Percentiles rank a stretch among this genome's conserved stretches.
phyloP scores from a whole-genome alignment of 2,797 vertebrate species.

The Enteromius trimaculatus region DNA sequence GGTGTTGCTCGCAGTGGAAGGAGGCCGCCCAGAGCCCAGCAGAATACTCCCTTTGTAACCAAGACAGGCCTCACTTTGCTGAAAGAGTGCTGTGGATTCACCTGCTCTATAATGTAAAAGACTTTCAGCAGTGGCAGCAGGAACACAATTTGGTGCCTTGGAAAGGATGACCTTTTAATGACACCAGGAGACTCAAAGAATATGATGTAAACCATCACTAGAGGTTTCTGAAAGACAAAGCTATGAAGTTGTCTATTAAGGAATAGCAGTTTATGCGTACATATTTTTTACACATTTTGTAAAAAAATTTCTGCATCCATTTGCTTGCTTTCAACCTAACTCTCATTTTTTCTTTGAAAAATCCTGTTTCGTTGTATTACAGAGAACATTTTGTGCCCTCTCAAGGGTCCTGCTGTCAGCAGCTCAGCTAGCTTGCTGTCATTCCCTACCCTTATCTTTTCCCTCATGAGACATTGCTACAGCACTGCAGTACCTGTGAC shows the following conservation, averaged over 20 bases:
- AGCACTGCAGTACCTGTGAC: constrained; percentile 4
- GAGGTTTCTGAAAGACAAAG: constrained; percentile 9
- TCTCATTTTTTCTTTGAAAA: background rate
- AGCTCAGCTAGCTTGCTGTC: constrained; percentile 29
- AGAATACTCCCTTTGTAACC: constrained; percentile 76
- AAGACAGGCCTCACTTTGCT: constrained; percentile 86
- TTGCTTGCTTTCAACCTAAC: background rate
- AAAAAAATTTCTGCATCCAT: background rate
- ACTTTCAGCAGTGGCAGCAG: background rate
- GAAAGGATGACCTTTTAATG: constrained; percentile 11
- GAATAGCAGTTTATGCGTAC: background rate
- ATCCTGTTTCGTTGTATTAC: constrained; percentile 14
- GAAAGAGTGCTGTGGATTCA: constrained; percentile 90
- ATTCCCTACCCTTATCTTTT: constrained; percentile 21
- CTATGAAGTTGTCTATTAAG: background rate
- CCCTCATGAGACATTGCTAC: constrained; percentile 19
- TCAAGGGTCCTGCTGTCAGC: constrained; percentile 21
- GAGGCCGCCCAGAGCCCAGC: constrained; percentile 74
- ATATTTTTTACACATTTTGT: background rate
- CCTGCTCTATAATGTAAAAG: constrained; percentile 86
- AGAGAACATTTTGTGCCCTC: constrained; percentile 1
- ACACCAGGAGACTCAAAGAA: constrained; percentile 22
- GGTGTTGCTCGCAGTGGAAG: constrained; percentile 73
- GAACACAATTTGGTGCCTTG: background rate
- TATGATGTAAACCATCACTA: background rate